Percentiles rank a stretch among this genome's conserved stretches.
These are phyloP conservation scores for Gymnodraco acuticeps DNA, from an alignment of 2,797 vertebrate genomes.

Conservation along the genomic window DNA sequence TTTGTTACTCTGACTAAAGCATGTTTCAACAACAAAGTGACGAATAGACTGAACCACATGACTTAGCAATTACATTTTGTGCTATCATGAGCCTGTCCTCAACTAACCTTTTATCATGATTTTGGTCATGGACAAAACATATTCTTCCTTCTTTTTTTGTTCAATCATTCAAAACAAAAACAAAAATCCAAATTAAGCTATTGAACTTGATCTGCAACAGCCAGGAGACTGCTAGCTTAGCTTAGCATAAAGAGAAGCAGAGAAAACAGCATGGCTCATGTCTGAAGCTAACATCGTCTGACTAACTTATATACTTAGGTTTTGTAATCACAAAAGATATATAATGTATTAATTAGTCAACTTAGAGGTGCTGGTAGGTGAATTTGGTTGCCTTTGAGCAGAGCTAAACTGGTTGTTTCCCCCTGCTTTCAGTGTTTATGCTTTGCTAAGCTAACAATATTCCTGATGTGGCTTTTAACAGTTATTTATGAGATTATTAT, in stretches of 20 bases:
- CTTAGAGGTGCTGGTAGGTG: too few species aligned
- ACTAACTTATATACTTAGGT: too few species aligned
- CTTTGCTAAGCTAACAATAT: neutral
- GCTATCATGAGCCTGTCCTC: neutral
- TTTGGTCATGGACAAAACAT: neutral
- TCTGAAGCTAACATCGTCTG: neutral
- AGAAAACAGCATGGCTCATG: neutral
- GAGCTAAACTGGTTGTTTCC: too few species aligned
- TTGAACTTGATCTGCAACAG: neutral
- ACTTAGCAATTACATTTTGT: conserved; percentile 53
- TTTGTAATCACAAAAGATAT: too few species aligned
- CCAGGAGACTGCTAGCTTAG: neutral
- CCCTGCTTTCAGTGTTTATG: too few species aligned
- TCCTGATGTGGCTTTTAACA: too few species aligned
- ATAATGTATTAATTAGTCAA: too few species aligned
- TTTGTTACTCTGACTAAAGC: neutral
- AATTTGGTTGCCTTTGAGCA: too few species aligned
- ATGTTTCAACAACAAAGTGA: conserved; percentile 1
- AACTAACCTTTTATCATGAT: neutral
- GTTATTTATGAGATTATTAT: neutral
- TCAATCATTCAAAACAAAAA: neutral
- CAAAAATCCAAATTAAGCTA: neutral
- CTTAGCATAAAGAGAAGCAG: too few species aligned
- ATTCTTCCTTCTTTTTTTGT: conserved; percentile 7
- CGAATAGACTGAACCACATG: conserved; percentile 1